Evolutionary conservation across 2,888 invertebrate species (phyloP).

Genomic region (Cephus rjabovi): DNA sequence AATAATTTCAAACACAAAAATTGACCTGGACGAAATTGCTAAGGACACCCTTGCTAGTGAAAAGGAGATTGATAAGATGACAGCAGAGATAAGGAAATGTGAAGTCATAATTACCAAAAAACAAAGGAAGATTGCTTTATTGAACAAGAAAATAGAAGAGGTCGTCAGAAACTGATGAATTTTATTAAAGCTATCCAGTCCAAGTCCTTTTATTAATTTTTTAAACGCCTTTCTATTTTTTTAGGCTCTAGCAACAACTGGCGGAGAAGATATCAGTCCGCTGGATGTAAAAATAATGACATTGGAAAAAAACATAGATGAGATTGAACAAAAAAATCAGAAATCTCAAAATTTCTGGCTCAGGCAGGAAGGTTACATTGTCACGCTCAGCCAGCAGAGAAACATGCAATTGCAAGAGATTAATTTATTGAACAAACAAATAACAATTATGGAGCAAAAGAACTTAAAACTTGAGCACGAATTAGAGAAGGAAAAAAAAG

Average conservation of each 20-base stretch:
- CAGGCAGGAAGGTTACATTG: conserved; percentile 79
- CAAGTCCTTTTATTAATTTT: not conserved
- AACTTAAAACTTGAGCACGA: conserved; percentile 77
- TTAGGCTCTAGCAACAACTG: conserved; percentile 48
- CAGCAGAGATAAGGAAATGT: conserved; percentile 66
- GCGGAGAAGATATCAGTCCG: conserved; percentile 66
- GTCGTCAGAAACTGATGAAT: conserved; percentile 34
- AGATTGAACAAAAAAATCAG: conserved; percentile 73
- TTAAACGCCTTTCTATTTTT: conserved; percentile 20
- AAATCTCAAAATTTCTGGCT: conserved; percentile 81
- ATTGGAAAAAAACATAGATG: conserved; percentile 75
- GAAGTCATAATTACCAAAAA: conserved; percentile 67
- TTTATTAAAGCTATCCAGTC: not conserved
- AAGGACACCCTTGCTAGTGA: conserved; percentile 63
- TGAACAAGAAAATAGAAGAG: conserved; percentile 70
- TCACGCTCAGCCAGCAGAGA: conserved; percentile 76
- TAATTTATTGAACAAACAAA: conserved; percentile 78
- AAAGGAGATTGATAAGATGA: conserved; percentile 64
- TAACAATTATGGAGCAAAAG: conserved; percentile 79
- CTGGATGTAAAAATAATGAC: conserved; percentile 74
- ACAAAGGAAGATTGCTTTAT: conserved; percentile 67
- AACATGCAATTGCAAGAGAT: conserved; percentile 77
- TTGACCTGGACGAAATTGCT: conserved; percentile 60
- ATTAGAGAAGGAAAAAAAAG: conserved; percentile 70
- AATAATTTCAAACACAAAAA: conserved; percentile 41